Evolutionary conservation across 2,797 vertebrate species (phyloP).

Genomic region (Mus caroli): DNA sequence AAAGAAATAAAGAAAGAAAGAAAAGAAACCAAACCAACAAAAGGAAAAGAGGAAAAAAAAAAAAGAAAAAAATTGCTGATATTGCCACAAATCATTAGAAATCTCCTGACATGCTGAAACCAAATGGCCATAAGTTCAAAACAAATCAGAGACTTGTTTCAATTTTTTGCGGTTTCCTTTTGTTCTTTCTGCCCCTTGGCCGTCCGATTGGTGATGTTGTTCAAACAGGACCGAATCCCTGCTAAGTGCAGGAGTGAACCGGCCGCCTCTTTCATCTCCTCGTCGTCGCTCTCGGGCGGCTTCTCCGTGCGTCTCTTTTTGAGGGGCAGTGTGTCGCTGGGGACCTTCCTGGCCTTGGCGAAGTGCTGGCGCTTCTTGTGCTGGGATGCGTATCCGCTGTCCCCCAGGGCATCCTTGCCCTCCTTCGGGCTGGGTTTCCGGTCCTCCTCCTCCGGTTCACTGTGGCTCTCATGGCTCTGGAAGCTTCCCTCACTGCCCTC

Average conservation of each 20-base stretch:
- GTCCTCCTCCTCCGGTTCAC: conserved; percentile 93
- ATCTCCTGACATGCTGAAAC: conserved; percentile 99
- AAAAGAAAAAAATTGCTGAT: conserved; percentile 95
- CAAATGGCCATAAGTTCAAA: conserved; percentile 92
- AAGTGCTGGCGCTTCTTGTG: conserved; percentile 95
- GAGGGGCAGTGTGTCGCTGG: conserved; percentile 96
- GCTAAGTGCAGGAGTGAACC: conserved; percentile 98
- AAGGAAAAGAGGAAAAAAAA: conserved; percentile 87
- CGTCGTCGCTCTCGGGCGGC: conserved; percentile 96
- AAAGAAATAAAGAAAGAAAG: conserved; percentile 80
- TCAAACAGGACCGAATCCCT: conserved; percentile 96
- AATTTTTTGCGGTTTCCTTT: conserved; percentile 96
- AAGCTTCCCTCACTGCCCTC: conserved; percentile 94
- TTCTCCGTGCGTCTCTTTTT: conserved; percentile 98
- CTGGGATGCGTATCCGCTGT: conserved; percentile 91
- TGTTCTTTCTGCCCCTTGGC: conserved; percentile 98
- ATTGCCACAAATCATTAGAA: conserved; percentile 99
- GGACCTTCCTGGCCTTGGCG: conserved; percentile 93
- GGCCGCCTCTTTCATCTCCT: conserved; percentile 99
- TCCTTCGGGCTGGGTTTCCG: conserved; percentile 92
- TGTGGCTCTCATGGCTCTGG: conserved; percentile 92
- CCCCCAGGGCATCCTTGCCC: conserved; percentile 92
- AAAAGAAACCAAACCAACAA: conserved; percentile 85
- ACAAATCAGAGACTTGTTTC: conserved; percentile 92
- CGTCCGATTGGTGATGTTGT: conserved; percentile 98